phyloP scores from a whole-genome alignment of 2,888 invertebrate species.

The Nomada ferruginata region DNA sequence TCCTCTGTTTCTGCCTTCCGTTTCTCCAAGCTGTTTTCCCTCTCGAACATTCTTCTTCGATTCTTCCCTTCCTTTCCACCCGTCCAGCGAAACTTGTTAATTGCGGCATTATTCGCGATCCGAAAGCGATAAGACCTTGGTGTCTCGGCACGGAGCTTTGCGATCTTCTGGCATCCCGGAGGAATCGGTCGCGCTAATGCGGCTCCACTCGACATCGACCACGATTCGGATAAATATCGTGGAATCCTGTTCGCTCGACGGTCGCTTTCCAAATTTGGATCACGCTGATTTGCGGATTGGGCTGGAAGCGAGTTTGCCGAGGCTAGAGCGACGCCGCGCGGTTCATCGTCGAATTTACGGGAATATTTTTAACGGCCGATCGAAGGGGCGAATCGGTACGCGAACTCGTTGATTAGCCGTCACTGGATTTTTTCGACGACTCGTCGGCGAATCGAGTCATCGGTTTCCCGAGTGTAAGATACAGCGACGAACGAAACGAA shows the following conservation, averaged over 20 bases:
- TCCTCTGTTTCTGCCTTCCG: neutral
- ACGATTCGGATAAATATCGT: conserved; percentile 6
- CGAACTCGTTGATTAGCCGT: neutral
- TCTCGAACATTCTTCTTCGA: neutral
- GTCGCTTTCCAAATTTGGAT: neutral
- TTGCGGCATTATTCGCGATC: conserved; percentile 63
- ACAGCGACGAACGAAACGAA: conserved; percentile 38
- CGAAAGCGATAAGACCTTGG: conserved; percentile 60
- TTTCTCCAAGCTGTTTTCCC: neutral
- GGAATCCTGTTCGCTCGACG: neutral
- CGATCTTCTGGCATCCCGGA: conserved; percentile 8
- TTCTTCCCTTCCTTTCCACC: neutral
- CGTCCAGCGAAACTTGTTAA: conserved; percentile 50
- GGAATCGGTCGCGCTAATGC: neutral
- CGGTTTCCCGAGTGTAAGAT: conserved; percentile 10
- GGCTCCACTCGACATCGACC: neutral
- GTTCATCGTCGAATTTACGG: too few relatives aligned
- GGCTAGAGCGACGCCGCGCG: too few relatives aligned
- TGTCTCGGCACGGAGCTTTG: conserved; percentile 26
- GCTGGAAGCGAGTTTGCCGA: too few relatives aligned
- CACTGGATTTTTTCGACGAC: neutral
- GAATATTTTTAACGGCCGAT: neutral
- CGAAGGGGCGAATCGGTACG: neutral
- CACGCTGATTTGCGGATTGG: neutral
- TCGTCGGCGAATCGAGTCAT: neutral